Base-by-base conservation (phyloP, 2,888 invertebrate species). In the Tiphia femorata region DNA sequence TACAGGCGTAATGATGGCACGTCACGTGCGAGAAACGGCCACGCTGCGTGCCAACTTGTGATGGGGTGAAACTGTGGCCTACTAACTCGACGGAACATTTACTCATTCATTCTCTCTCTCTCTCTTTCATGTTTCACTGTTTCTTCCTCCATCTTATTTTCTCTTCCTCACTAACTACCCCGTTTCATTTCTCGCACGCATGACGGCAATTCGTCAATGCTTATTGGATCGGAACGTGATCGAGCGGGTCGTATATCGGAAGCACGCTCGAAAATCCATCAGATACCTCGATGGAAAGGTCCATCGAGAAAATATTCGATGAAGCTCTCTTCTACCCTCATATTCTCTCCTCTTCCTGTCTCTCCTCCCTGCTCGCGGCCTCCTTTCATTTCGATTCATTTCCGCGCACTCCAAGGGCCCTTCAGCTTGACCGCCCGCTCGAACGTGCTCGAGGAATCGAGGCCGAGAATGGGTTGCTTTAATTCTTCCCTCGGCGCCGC, bases 221-320 rank as follows among this genome's bases (percentile, higher is more conserved):
- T 69, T 64, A 69, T 61, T 64, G 62, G 57, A 60, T 62, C 64
- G 60, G 57, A 58, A 67, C 62, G 62, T 70, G 67, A 60, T 58
- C 58, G 62, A 61, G 58, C 52, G 54, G 51, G 49, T 25, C 7
- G 33, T 48, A 61, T 52, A 67, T 67, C 62, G 54, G 47, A 60
- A 54, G 40, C 58, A 38, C 57, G 64, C 51, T 61, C 51, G 62
- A 64, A 68, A 65, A 63, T 67, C 65, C 70, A 70, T 70, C 70
- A 67, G 55, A 61, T 47, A 47, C 49, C 53, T n/a, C n/a, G n/a
- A n/a, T 43, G 21, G 51, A 44, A 51, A 21, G 54, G 38, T 49
- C 49, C 53, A 54, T 63, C 55, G 55, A 49, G 63, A 58, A n/a
- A 67, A 67, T 67, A 63, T 63, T 63, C 54, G 54, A 51, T 50